These are phyloP conservation scores for Dascyllus trimaculatus DNA, from an alignment of 2,113 vertebrate species.

Conservation along the genomic window DNA sequence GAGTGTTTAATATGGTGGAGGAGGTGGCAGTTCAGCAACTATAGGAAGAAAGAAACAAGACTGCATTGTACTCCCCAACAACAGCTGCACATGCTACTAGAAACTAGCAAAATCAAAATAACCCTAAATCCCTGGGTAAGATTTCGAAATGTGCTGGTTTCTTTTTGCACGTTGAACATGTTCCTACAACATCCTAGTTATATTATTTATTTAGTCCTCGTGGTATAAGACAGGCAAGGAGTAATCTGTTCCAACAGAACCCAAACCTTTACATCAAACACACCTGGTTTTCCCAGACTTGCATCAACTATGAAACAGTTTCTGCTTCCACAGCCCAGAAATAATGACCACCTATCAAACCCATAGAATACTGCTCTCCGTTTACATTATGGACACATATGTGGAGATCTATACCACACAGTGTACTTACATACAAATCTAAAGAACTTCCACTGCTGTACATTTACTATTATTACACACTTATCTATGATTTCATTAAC, in stretches of 20 bases:
- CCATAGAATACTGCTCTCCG: neutral
- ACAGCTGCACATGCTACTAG: slow-evolving; percentile 21
- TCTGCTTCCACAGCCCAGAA: slow-evolving; percentile 2
- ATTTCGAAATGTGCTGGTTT: slow-evolving; percentile 19
- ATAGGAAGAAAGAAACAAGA: slow-evolving; percentile 45
- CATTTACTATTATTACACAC: neutral
- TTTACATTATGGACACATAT: slow-evolving; percentile 1
- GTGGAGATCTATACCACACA: slow-evolving; percentile 6
- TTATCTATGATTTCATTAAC: neutral
- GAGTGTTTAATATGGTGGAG: slow-evolving; percentile 62
- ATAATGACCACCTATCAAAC: slow-evolving; percentile 25
- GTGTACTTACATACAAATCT: neutral
- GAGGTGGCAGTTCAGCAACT: slow-evolving; percentile 37
- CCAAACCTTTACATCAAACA: slow-evolving; percentile 54
- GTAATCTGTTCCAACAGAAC: slow-evolving; percentile 29
- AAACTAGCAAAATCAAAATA: slow-evolving; percentile 20
- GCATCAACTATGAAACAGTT: slow-evolving; percentile 16
- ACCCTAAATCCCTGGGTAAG: slow-evolving; percentile 7
- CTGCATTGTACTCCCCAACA: slow-evolving; percentile 37
- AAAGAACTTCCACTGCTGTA: neutral
- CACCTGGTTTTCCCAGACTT: slow-evolving; percentile 6
- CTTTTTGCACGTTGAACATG: slow-evolving; percentile 36
- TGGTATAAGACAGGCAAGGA: slow-evolving; percentile 27
- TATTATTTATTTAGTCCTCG: slow-evolving; percentile 52
- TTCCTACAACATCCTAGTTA: slow-evolving; percentile 25